phyloP scores from a whole-genome alignment of 1,140 invertebrate genomes.

The Zaprionus ghesquierei region DNA sequence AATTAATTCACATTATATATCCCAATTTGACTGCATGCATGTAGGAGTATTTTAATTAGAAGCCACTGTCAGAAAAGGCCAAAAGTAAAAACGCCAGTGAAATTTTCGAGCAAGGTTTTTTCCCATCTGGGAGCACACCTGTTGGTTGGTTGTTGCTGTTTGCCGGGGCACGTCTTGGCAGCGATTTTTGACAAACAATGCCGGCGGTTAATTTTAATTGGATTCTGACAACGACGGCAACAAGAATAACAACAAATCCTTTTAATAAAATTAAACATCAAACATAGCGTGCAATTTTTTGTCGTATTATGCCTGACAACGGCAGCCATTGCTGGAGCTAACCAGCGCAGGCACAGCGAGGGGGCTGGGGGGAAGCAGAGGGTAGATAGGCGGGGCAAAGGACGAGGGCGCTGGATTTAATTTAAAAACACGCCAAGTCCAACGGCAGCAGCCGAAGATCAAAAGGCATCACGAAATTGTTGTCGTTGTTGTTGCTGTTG shows the following conservation, averaged over 20 bases:
- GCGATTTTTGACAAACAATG: constrained; percentile 73
- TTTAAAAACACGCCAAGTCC: constrained; percentile 81
- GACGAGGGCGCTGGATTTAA: constrained; percentile 62
- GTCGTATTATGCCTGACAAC: constrained; percentile 77
- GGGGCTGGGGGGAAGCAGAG: not conserved
- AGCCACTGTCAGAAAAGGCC: not conserved
- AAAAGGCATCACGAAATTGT: constrained; percentile 73
- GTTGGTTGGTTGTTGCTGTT: constrained; percentile 1
- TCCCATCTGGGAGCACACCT: constrained; percentile 6
- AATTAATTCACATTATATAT: too few relatives aligned
- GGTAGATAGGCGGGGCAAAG: not conserved
- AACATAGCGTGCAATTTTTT: constrained; percentile 76
- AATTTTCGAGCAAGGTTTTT: not conserved
- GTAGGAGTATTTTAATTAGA: not conserved
- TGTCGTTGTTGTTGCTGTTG: not conserved
- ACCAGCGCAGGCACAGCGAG: not conserved
- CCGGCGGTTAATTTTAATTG: constrained; percentile 81
- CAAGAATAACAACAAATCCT: constrained; percentile 63
- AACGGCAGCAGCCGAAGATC: constrained; percentile 67
- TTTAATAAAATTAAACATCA: constrained; percentile 82
- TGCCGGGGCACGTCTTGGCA: constrained; percentile 35
- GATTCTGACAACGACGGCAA: constrained; percentile 52
- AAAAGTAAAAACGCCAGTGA: not conserved
- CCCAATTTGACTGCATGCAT: not conserved
- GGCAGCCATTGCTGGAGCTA: constrained; percentile 23